Evolutionary conservation across 2,888 invertebrate genomes (phyloP), one percentile per base, ranked within the genome.

Genomic region (Torymus auratus): DNA sequence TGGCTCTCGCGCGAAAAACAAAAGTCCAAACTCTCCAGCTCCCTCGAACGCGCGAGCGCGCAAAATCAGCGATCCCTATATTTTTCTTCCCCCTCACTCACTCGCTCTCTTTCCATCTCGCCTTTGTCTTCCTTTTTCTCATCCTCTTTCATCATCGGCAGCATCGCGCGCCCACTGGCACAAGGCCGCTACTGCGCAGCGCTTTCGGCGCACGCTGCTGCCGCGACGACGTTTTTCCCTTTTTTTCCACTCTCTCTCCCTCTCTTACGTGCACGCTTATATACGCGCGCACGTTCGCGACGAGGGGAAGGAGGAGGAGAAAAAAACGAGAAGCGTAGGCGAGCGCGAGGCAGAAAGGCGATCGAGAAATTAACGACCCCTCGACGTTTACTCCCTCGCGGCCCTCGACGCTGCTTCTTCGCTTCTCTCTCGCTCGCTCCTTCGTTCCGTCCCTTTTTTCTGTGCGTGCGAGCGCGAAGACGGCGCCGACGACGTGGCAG

Each of bases 321-420:
- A 88, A 86, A 13, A 74, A 61, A 75, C 53, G 60, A 68, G 56
- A 15, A 67, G 65, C 83, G 78, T 78, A 65, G 71, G 71, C 65
- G 71, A 71, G 61, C 23, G n/a, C 28, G 85, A 85, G 85, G 85
- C 85, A 85, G 77, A 84, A 86, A 85, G 86, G 84, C 86, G 87
- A 87, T 87, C 87, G 87, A 86, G 86, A 88, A 88, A 87, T 88
- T 88, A 88, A 87, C 88, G 88, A 88, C 86, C 85, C 86, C 86
- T 87, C 86, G 86, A 84, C 80, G 72, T 83, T 82, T 79, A 69
- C 81, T 75, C 78, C 71, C 81, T 79, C 78, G 73, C 83, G 75
- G 79, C 81, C 69, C 75, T 78, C 69, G 69, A 5, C 41, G 41
- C 41, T 7, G 72, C 53, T 53, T 20, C 50, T 75, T 12, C 55